Conservation (phyloP, 2,113 vertebrate species). For the Xenus cinereus region DNA sequence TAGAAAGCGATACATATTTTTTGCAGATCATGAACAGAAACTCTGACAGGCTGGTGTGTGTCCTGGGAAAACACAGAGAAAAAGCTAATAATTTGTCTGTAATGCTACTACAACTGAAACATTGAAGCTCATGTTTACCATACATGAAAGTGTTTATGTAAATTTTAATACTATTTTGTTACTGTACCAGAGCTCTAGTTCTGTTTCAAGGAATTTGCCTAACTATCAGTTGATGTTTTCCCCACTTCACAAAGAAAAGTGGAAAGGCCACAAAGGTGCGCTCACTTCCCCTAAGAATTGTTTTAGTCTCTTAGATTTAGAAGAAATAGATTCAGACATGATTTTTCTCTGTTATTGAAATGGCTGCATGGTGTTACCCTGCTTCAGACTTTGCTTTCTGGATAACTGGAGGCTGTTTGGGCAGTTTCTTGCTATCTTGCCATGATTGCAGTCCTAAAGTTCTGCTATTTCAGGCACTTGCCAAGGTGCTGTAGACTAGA, state of each 20-base stretch:
- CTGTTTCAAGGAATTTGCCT: not conserved
- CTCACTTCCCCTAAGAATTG: not conserved
- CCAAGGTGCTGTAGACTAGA: not conserved
- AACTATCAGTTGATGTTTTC: not conserved
- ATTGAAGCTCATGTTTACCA: not conserved
- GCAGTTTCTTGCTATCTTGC: accelerated
- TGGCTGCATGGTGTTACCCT: not conserved
- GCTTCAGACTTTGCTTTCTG: not conserved
- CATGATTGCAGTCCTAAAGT: not conserved
- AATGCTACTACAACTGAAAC: not conserved
- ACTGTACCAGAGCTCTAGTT: not conserved
- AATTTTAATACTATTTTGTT: not conserved
- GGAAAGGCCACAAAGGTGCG: not conserved
- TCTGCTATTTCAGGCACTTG: not conserved
- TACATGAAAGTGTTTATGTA: not conserved
- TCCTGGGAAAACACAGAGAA: not conserved
- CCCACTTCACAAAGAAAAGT: not conserved
- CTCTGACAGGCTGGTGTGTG: not conserved
- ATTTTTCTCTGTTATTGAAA: not conserved
- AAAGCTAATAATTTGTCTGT: not conserved
- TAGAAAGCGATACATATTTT: not conserved
- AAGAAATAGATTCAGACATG: not conserved
- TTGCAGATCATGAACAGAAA: not conserved
- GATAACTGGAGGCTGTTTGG: not conserved
- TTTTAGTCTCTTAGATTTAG: not conserved